Conservation (phyloP, 2,797 vertebrate genomes). For the Alfaro cultratus region DNA sequence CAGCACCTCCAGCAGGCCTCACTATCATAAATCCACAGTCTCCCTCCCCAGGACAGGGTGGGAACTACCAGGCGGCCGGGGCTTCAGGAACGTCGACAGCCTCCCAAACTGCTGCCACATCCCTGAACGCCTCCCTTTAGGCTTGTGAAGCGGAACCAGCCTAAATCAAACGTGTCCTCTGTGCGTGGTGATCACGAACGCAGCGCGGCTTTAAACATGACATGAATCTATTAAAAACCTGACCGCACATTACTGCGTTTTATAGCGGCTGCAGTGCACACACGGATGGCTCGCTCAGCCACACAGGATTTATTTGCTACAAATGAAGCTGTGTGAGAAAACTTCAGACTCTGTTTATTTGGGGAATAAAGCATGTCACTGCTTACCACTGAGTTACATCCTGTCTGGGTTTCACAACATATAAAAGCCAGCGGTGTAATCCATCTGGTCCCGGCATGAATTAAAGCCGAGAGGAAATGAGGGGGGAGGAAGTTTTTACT, state of each 20-base stretch:
- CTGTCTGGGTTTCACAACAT: slow-evolving; percentile 24
- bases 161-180: slow-evolving; percentile 61
- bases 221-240: slow-evolving; percentile 22
- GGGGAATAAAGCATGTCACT: slow-evolving; percentile 36
- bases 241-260: slow-evolving; percentile 26
- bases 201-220: slow-evolving; percentile 15
- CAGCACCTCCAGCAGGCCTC: slow-evolving; percentile 22
- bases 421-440: slow-evolving; percentile 31
- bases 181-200: slow-evolving; percentile 28
- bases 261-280: slow-evolving; percentile 33
- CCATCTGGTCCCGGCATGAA: not conserved
- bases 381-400: slow-evolving; percentile 40
- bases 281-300: not conserved
- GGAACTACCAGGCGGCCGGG: slow-evolving; percentile 59
- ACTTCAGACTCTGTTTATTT: slow-evolving; percentile 63
- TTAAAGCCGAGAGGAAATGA: not conserved
- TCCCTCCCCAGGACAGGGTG: slow-evolving; percentile 24
- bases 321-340: slow-evolving; percentile 44
- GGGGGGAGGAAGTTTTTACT: not conserved
- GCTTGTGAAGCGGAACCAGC: slow-evolving; percentile 30
- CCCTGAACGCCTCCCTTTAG: slow-evolving; percentile 48
- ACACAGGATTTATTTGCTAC: slow-evolving; percentile 51
- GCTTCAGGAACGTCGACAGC: slow-evolving; percentile 41
- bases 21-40: slow-evolving; percentile 63
- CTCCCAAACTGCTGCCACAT: not conserved